Evolutionary conservation across 2,888 invertebrate genomes (phyloP), one percentile per base, ranked within the genome.

Genomic region (Lasioglossum calceatum): DNA sequence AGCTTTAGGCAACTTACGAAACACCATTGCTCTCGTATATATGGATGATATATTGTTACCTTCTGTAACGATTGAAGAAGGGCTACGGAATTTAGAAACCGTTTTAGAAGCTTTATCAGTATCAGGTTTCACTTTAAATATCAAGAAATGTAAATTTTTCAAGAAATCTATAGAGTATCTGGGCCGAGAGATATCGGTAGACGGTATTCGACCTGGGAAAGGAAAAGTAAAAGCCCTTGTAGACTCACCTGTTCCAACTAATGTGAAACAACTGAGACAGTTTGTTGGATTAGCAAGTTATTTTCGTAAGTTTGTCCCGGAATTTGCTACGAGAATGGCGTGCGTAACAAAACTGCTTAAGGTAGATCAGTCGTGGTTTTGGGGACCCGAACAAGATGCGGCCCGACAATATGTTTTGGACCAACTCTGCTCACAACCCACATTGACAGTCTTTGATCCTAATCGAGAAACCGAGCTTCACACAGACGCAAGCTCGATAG

Each of bases 41-140:
- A 36, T 80, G 8, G 74, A 80, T 16, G 64, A 74, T n/a, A 19
- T 67, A 3, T 36, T 74, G 14, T 73, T 80, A 32, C 74, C 74
- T 10, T 74, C 73, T 5, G 36, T 14, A 14, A 79, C 61, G 1
- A 8, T 79, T 4, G 79, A 79, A n/a, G 36, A 74, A 23, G 73
- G 79, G 0, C 4, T 79, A 5, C n/a, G 14, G 1, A 19, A 54
- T 14, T n/a, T 74, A 32, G 58, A 3, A 0, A 3, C 14, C 3
- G 74, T 80, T 0, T 16, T 80, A 8, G 12, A 64, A 3, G 50
- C 64, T 7, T 19, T 76, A 36, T 19, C 44, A 3, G 44, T 7
- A 7, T 42, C 58, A 14, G 61, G 36, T 7, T 58, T 54, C 23
- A n/a, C 58, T 19, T 73, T 73, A 19, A 73, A 73, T 19, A 19